These are phyloP conservation scores for Clarias gariepinus DNA, from an alignment of 2,113 vertebrate species.

Conservation along the genomic window DNA sequence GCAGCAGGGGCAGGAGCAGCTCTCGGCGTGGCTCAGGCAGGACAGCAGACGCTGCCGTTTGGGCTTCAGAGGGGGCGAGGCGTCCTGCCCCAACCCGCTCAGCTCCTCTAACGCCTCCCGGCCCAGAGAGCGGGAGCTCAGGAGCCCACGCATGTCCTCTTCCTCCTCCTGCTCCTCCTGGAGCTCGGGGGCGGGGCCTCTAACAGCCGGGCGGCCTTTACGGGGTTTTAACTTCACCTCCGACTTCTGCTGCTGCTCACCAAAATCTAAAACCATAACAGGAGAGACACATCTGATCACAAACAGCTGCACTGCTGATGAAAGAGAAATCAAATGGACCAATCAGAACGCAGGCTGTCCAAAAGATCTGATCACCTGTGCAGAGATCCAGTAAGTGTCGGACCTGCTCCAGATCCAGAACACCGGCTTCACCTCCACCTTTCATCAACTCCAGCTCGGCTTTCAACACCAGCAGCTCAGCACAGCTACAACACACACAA, in stretches of 20 bases:
- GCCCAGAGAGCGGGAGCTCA: slow-evolving; percentile 66
- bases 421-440: slow-evolving; percentile 74
- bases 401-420: slow-evolving; percentile 78
- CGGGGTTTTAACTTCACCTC: slow-evolving; percentile 72
- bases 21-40: slow-evolving; percentile 70
- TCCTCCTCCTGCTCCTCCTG: slow-evolving; percentile 28
- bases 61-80: slow-evolving; percentile 74
- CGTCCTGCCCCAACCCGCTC: slow-evolving; percentile 43
- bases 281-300: slow-evolving; percentile 41
- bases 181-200: slow-evolving; percentile 43
- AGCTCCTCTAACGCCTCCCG: slow-evolving; percentile 60
- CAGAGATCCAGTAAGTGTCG: slow-evolving; percentile 80
- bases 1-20: slow-evolving; percentile 80
- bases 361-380: slow-evolving; percentile 67
- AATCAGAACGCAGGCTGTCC: not conserved
- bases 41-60: slow-evolving; percentile 61
- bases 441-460: slow-evolving; percentile 84
- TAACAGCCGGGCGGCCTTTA: slow-evolving; percentile 69
- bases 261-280: slow-evolving; percentile 54
- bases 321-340: no score
- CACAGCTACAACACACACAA: slow-evolving; percentile 71
- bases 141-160: slow-evolving; percentile 66
- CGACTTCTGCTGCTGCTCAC: slow-evolving; percentile 35
- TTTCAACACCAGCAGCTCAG: slow-evolving; percentile 84
- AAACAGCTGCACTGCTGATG: not conserved